Evolutionary conservation across 2,797 vertebrate genomes (phyloP).

Genomic region (Amblyraja radiata): DNA sequence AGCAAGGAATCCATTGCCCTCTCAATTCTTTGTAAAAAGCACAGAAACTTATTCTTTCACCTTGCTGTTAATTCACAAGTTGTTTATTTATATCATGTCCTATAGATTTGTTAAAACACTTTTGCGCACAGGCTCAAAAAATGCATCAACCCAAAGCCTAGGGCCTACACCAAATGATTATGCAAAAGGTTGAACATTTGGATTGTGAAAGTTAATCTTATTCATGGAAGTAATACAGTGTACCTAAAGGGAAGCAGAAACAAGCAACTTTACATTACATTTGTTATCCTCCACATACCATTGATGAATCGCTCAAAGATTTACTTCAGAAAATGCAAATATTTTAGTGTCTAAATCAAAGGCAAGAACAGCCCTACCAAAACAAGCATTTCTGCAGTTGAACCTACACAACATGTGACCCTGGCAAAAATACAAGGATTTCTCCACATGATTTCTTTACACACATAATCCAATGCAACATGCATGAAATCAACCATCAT

Average conservation of each 20-base stretch:
- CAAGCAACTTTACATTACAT: neutral
- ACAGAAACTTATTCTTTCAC: conserved; percentile 22
- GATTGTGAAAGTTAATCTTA: neutral
- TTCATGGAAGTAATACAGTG: neutral
- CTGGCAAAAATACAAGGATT: neutral
- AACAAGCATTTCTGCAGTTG: neutral
- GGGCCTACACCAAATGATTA: neutral
- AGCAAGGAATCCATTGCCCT: conserved; percentile 37
- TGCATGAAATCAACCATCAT: neutral
- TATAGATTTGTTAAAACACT: neutral
- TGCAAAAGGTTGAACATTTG: neutral
- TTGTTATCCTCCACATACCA: neutral
- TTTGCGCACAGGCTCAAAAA: neutral
- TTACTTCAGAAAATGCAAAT: neutral
- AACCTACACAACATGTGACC: neutral
- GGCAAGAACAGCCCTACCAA: neutral
- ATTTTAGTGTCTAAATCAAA: neutral
- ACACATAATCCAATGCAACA: neutral
- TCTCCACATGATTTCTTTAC: neutral
- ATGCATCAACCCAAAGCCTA: conserved; percentile 7
- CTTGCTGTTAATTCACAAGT: conserved; percentile 5
- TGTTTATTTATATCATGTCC: neutral
- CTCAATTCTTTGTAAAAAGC: neutral
- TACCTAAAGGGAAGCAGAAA: neutral
- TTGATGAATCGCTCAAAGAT: neutral